Evolutionary conservation across 2,888 invertebrate genomes (phyloP).

Genomic region (Galerucella calmariensis): DNA sequence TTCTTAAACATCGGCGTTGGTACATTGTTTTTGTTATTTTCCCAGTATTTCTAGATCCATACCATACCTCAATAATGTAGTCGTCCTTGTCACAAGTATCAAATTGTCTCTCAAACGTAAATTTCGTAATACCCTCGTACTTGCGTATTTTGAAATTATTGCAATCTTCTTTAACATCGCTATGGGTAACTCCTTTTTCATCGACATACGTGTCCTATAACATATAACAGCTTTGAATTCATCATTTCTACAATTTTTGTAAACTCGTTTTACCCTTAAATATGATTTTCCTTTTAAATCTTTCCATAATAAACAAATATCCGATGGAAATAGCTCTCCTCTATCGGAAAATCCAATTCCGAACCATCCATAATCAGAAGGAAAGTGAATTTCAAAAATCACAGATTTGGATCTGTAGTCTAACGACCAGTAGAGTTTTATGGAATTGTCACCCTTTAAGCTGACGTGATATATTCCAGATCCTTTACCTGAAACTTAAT

Average conservation of each 20-base stretch:
- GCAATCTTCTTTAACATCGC: slow-evolving; percentile 82
- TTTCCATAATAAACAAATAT: slow-evolving; percentile 84
- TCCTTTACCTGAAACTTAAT: slow-evolving; percentile 12
- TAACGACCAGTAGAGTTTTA: slow-evolving; percentile 66
- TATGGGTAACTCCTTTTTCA: slow-evolving; percentile 72
- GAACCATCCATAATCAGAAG: slow-evolving; percentile 75
- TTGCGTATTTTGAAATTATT: slow-evolving; percentile 68
- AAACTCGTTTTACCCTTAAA: slow-evolving; percentile 65
- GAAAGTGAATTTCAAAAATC: slow-evolving; percentile 68
- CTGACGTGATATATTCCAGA: slow-evolving; percentile 59
- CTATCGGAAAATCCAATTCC: slow-evolving; percentile 88
- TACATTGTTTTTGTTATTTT: no score
- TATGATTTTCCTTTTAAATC: slow-evolving; percentile 73
- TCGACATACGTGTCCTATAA: slow-evolving; percentile 80
- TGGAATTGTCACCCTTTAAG: slow-evolving; percentile 61
- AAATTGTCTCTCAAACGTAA: slow-evolving; percentile 82
- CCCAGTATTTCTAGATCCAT: no score
- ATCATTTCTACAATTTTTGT: neutral
- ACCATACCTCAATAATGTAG: slow-evolving; percentile 74
- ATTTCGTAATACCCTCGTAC: slow-evolving; percentile 70
- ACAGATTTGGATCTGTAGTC: slow-evolving; percentile 63
- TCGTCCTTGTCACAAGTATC: slow-evolving; percentile 85
- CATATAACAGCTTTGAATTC: neutral
- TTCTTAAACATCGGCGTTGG: no score
- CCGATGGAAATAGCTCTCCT: slow-evolving; percentile 78